These are phyloP conservation scores for Epinephelus malabaricus DNA, from an alignment of 2,797 vertebrate genomes.

Conservation along the genomic window DNA sequence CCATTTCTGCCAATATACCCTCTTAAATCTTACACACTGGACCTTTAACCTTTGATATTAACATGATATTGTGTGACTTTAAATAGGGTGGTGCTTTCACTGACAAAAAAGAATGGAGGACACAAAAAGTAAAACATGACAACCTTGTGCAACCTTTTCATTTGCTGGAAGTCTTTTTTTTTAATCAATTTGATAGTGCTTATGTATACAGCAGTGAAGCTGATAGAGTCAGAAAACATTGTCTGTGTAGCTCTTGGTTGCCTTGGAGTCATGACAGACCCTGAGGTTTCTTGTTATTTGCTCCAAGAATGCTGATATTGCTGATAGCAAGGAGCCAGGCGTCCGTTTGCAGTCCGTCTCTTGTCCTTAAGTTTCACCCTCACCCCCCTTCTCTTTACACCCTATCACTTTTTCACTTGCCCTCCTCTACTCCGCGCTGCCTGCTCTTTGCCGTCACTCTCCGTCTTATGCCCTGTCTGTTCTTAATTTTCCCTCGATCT, in stretches of 20 bases:
- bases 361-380: slow-evolving; percentile 60
- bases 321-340: slow-evolving; percentile 57
- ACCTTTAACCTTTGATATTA: background rate
- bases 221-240: background rate
- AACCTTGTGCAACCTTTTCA: background rate
- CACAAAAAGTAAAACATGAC: background rate
- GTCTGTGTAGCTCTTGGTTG: slow-evolving; percentile 12
- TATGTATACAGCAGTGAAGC: background rate
- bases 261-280: slow-evolving; percentile 21
- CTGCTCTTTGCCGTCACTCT: slow-evolving; percentile 1
- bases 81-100: background rate
- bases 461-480: background rate
- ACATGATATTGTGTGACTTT: background rate
- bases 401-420: slow-evolving; percentile 52
- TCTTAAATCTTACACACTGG: too few species aligned
- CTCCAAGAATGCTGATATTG: slow-evolving; percentile 68
- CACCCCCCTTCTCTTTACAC: slow-evolving; percentile 24
- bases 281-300: slow-evolving; percentile 51
- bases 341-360: slow-evolving; percentile 62
- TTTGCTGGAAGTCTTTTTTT: background rate
- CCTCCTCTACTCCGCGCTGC: slow-evolving; percentile 11
- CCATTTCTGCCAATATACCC: too few species aligned
- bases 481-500: slow-evolving; percentile 3
- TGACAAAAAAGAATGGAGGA: background rate
- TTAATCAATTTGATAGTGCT: background rate